Evolutionary conservation across 2,113 vertebrate species (phyloP).

Genomic region (Albula glossodonta): DNA sequence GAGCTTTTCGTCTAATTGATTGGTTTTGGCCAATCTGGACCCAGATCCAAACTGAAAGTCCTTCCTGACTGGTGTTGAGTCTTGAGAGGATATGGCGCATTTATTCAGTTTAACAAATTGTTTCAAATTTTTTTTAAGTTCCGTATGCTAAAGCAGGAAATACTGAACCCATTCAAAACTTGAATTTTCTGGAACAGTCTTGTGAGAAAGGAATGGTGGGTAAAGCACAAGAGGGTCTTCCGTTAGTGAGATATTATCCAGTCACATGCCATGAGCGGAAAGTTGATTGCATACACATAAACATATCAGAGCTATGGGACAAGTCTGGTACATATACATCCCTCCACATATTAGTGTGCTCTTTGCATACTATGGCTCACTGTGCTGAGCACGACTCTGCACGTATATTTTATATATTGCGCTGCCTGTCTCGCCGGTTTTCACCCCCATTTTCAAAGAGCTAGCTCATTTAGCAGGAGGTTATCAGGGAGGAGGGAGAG

Average conservation of each 20-base stretch:
- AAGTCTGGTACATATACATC: background rate
- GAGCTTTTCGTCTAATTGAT: too few relatives aligned
- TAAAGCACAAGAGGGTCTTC: background rate
- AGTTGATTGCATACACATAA: too few relatives aligned
- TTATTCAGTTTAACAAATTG: too few relatives aligned
- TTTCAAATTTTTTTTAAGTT: too few relatives aligned
- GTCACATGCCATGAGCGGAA: too few relatives aligned
- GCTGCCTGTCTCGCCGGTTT: background rate
- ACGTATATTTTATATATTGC: too few relatives aligned
- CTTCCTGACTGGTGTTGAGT: background rate
- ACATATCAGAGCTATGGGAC: too few relatives aligned
- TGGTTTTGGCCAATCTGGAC: too few relatives aligned
- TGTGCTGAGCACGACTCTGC: background rate
- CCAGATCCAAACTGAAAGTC: too few relatives aligned
- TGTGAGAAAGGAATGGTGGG: background rate
- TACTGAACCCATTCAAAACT: background rate
- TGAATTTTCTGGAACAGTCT: background rate
- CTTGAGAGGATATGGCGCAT: background rate
- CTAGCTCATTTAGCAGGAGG: background rate
- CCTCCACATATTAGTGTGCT: too few relatives aligned
- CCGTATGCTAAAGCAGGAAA: background rate
- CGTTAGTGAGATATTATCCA: too few relatives aligned
- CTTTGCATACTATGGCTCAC: background rate
- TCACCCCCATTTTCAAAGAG: background rate
- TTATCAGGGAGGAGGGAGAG: background rate